Conservation (phyloP, 2,113 vertebrate genomes). For the Saguinus imperator region DNA sequence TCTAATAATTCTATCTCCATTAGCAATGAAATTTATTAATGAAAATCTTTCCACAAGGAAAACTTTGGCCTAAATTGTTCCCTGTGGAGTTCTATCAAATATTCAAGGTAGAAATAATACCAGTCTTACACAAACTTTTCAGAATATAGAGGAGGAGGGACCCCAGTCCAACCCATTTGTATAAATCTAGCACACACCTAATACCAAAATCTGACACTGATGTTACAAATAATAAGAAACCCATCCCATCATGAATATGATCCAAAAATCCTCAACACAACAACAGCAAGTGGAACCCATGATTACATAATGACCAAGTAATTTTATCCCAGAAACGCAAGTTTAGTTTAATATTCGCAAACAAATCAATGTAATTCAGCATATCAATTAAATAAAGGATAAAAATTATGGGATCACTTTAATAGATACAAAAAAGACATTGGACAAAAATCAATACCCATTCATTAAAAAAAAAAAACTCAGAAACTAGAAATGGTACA, state of each 20-base stretch:
- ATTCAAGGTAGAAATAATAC: not conserved
- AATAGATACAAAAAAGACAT: not conserved
- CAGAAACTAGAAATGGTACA: not conserved
- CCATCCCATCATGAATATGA: not conserved
- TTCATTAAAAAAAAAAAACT: not conserved
- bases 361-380: not conserved
- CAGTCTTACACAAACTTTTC: not conserved
- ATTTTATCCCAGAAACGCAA: not conserved
- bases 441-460: not conserved
- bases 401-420: not conserved
- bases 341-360: not conserved
- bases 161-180: not conserved
- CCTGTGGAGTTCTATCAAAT: not conserved
- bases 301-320: not conserved
- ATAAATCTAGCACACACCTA: not conserved
- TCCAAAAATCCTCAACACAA: not conserved
- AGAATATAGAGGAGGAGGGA: not conserved
- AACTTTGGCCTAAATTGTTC: not conserved
- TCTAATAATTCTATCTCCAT: not conserved
- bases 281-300: not conserved
- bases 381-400: not conserved
- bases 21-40: not conserved
- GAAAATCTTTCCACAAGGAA: not conserved
- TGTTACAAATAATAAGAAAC: not conserved
- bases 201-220: not conserved